phyloP scores from a whole-genome alignment of 2,888 invertebrate genomes.

The Alitta virens region DNA sequence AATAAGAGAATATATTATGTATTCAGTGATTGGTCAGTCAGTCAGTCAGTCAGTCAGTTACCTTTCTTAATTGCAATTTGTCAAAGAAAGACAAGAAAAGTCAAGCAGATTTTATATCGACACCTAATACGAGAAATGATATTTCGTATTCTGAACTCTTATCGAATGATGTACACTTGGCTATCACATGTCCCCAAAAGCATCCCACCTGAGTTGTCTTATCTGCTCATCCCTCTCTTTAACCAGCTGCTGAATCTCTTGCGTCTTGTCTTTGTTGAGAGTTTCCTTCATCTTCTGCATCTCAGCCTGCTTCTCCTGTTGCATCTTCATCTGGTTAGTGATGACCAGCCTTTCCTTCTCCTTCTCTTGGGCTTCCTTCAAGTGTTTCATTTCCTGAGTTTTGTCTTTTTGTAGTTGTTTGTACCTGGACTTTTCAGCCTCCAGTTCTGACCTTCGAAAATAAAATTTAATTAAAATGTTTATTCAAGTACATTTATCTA shows the following conservation, averaged over 20 bases:
- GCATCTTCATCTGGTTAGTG: slow-evolving; percentile 31
- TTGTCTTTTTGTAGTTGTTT: slow-evolving; percentile 43
- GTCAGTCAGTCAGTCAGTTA: no score
- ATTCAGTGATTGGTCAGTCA: no score
- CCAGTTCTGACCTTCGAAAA: slow-evolving; percentile 35
- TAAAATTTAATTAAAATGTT: slow-evolving; percentile 4
- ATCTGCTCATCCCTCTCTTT: slow-evolving; percentile 46
- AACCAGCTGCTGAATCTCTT: slow-evolving; percentile 42
- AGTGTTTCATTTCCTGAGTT: slow-evolving; percentile 37
- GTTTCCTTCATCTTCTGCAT: slow-evolving; percentile 36
- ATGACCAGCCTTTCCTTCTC: slow-evolving; percentile 37
- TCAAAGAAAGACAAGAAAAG: no score
- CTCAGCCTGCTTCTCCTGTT: slow-evolving; percentile 38
- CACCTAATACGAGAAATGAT: no score
- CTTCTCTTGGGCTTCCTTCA: slow-evolving; percentile 37
- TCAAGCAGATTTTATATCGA: no score
- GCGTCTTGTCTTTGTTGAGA: slow-evolving; percentile 41
- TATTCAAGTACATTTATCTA: no score
- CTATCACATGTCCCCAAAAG: no score
- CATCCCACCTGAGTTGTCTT: slow-evolving; percentile 21
- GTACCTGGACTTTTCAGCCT: slow-evolving; percentile 39
- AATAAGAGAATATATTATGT: no score
- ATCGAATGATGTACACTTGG: no score
- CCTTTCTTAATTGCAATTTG: no score
- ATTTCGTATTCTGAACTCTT: no score